These are phyloP conservation scores for Trachelus troglodyta DNA, from an alignment of 2,888 invertebrate genomes.

Conservation along the genomic window DNA sequence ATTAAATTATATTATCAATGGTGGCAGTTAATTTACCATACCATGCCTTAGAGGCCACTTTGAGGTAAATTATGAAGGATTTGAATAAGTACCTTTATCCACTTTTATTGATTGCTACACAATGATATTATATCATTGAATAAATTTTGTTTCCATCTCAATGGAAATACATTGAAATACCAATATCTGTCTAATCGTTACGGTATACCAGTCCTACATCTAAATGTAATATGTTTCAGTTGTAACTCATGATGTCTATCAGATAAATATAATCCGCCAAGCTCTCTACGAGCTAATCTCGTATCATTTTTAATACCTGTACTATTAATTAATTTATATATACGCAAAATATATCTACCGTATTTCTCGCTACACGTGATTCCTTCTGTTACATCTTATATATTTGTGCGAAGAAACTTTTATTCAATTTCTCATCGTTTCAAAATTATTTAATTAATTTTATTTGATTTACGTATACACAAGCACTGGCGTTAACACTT, in stretches of 20 bases:
- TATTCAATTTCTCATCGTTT: slow-evolving; percentile 16
- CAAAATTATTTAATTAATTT: background rate
- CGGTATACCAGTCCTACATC: background rate
- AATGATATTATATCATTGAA: background rate
- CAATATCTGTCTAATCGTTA: background rate
- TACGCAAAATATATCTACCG: slow-evolving; percentile 8
- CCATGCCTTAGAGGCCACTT: background rate
- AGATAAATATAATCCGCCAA: background rate
- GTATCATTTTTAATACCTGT: background rate
- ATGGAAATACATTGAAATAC: background rate
- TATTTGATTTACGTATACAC: background rate
- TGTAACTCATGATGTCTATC: background rate
- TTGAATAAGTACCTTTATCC: background rate
- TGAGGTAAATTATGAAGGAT: background rate
- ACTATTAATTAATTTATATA: slow-evolving; percentile 19
- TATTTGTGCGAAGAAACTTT: slow-evolving; percentile 17
- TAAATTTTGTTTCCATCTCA: background rate
- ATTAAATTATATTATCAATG: background rate
- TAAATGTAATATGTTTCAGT: background rate
- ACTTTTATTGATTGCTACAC: background rate
- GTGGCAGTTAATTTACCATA: background rate
- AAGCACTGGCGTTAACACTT: background rate
- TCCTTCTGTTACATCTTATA: background rate
- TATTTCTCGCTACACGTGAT: background rate
- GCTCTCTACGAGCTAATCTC: background rate